phyloP scores from a whole-genome alignment of 2,797 vertebrate genomes.

The Apogon hyalosoma region DNA sequence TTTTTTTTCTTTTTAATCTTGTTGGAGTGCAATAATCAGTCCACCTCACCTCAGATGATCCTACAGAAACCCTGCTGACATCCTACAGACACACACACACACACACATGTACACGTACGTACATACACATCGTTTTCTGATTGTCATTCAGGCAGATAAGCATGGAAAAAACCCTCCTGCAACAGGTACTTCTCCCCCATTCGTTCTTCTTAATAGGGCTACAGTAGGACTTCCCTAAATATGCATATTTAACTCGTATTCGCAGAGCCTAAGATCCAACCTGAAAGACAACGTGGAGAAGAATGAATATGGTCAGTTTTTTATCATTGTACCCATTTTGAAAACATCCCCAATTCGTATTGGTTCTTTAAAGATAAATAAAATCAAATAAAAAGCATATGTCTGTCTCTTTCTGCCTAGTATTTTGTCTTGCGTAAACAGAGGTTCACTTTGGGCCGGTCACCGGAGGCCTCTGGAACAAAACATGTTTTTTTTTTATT shows the following conservation, averaged over 20 bases:
- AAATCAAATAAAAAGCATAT: conserved; percentile 82
- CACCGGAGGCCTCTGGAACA: neutral
- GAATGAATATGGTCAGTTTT: conserved; percentile 79
- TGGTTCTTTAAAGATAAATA: conserved; percentile 88
- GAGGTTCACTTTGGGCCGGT: neutral
- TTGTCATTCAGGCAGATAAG: conserved; percentile 48
- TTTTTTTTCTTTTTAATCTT: conserved; percentile 53
- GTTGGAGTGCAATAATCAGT: conserved; percentile 88
- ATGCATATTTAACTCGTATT: conserved; percentile 63
- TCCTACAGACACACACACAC: conserved; percentile 38
- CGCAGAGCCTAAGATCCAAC: conserved; percentile 74
- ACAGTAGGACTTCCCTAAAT: conserved; percentile 68
- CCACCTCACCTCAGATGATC: conserved; percentile 82
- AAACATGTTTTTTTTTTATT: neutral
- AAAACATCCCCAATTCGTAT: conserved; percentile 85
- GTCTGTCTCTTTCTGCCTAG: conserved; percentile 17
- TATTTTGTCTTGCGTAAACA: neutral
- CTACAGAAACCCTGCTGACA: conserved; percentile 77
- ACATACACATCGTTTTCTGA: conserved; percentile 26
- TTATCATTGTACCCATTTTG: conserved; percentile 83
- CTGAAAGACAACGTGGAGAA: conserved; percentile 77
- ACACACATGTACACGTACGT: conserved; percentile 34
- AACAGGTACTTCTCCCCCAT: conserved; percentile 79
- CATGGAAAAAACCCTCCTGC: conserved; percentile 60
- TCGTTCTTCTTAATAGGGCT: conserved; percentile 65